phyloP scores from a whole-genome alignment of 2,797 vertebrate species.

The Siniperca scherzeri region DNA sequence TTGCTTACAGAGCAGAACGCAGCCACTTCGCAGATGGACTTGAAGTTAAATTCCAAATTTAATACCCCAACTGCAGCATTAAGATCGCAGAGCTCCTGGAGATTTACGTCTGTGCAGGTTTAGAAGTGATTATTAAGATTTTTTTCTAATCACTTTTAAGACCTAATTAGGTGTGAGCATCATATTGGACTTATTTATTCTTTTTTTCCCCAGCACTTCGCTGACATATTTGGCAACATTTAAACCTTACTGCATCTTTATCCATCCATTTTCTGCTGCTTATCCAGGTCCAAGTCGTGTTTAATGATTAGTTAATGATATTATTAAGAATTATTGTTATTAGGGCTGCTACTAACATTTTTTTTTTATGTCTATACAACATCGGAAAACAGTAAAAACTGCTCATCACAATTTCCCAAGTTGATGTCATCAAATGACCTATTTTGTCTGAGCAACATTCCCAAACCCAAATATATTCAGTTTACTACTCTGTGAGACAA shows the following conservation, averaged over 20 bases:
- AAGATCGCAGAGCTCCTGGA: constrained; percentile 41
- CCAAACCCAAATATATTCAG: background rate
- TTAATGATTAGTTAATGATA: background rate
- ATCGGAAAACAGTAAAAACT: background rate
- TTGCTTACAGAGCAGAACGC: constrained; percentile 53
- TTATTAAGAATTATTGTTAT: too few relatives aligned
- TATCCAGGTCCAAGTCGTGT: background rate
- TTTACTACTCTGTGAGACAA: too few relatives aligned
- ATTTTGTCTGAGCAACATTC: background rate
- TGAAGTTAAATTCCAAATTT: constrained; percentile 48
- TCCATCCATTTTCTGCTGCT: background rate
- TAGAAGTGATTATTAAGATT: constrained; percentile 11
- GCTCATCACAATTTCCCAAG: background rate
- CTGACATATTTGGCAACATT: background rate
- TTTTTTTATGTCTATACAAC: background rate
- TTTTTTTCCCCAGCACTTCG: background rate
- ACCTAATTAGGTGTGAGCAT: background rate
- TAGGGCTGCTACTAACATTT: background rate
- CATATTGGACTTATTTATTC: background rate
- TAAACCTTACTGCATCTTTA: background rate
- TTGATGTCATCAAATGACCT: background rate
- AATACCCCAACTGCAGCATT: constrained; percentile 45
- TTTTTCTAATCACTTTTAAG: background rate
- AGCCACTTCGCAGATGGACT: constrained; percentile 64
- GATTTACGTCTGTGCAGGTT: constrained; percentile 34